phyloP scores from a whole-genome alignment of 2,113 vertebrate genomes.

The Machaerirhynchus nigripectus region DNA sequence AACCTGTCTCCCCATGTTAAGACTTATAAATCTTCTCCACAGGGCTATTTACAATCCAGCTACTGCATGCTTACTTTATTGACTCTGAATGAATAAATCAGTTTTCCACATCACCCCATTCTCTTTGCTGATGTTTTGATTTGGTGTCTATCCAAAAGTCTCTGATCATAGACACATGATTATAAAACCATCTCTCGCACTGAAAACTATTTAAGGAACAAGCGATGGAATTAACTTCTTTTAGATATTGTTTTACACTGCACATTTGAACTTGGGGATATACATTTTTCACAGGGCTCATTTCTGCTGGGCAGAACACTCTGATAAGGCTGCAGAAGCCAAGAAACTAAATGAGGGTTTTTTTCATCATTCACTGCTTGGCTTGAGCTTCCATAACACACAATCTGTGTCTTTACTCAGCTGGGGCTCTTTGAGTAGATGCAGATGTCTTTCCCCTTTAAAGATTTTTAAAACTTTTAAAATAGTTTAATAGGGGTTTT shows the following conservation, averaged over 20 bases:
- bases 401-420: neutral
- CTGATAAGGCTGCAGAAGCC: slow-evolving; percentile 34
- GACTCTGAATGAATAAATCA: slow-evolving; percentile 71
- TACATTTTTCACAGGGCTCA: slow-evolving; percentile 37
- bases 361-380: neutral
- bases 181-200: slow-evolving; percentile 64
- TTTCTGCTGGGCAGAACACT: slow-evolving; percentile 9
- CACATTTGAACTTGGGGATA: slow-evolving; percentile 42
- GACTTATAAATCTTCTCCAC: slow-evolving; percentile 71
- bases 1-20: slow-evolving; percentile 68
- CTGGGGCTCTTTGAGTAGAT: neutral
- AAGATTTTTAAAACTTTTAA: neutral
- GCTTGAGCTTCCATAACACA: neutral
- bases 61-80: slow-evolving; percentile 74
- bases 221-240: slow-evolving; percentile 41
- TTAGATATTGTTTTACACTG: slow-evolving; percentile 50
- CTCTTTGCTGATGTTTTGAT: slow-evolving; percentile 66
- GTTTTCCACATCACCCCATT: slow-evolving; percentile 66
- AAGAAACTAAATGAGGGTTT: neutral
- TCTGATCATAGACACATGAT: slow-evolving; percentile 64
- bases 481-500: neutral
- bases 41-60: slow-evolving; percentile 68
- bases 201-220: slow-evolving; percentile 65
- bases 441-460: neutral
- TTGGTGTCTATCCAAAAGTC: slow-evolving; percentile 54